Evolutionary conservation across 2,888 invertebrate genomes (phyloP).

Genomic region (Drosophila falleni): DNA sequence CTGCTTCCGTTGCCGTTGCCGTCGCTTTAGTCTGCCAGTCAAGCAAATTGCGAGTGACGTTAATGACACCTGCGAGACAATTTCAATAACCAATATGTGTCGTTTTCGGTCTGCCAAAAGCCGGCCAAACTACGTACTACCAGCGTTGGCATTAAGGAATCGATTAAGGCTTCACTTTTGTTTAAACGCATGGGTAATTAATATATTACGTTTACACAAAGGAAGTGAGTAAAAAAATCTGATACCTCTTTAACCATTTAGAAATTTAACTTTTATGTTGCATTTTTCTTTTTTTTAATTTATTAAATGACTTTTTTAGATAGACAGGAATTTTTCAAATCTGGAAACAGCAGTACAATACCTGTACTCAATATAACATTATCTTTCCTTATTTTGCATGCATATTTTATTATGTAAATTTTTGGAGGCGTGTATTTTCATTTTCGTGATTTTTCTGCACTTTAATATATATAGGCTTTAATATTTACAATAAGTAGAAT

Average conservation of each 20-base stretch:
- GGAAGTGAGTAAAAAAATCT: neutral
- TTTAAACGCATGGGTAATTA: constrained; percentile 6
- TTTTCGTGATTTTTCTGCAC: neutral
- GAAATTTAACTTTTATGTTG: neutral
- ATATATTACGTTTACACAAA: neutral
- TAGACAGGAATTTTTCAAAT: too few relatives aligned
- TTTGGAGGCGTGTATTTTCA: too few relatives aligned
- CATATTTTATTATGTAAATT: neutral
- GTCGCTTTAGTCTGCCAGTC: constrained; percentile 16
- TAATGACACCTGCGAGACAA: constrained; percentile 82
- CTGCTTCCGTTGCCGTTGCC: constrained; percentile 1
- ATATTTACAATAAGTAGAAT: constrained; percentile 32
- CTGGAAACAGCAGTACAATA: too few relatives aligned
- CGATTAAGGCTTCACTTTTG: constrained; percentile 51
- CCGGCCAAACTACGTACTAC: constrained; percentile 16
- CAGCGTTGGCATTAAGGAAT: constrained; percentile 53
- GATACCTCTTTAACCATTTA: neutral
- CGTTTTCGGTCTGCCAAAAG: constrained; percentile 57
- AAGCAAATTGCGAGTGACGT: constrained; percentile 65
- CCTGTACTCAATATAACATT: neutral
- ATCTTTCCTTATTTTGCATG: neutral
- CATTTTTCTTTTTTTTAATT: neutral
- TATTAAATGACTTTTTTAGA: too few relatives aligned
- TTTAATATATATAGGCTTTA: constrained; percentile 42
- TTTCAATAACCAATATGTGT: constrained; percentile 78